Evolutionary conservation across 2,113 vertebrate species (phyloP), one percentile per base, ranked within the genome.

Genomic region (Plestiodon gilberti): DNA sequence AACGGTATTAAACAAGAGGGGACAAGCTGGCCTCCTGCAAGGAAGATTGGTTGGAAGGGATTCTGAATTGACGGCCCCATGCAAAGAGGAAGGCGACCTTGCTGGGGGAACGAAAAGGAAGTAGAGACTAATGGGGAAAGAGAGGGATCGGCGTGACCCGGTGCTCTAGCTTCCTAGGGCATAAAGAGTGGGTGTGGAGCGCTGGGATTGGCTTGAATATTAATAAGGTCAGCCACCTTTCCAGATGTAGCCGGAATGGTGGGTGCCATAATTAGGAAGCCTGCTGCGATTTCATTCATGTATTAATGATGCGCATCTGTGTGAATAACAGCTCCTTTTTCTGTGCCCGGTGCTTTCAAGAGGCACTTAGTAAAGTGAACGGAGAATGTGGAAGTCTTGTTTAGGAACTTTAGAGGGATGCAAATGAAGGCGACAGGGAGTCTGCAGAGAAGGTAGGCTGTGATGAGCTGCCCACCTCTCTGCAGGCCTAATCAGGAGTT

Each of bases 231-330:
- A 48, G 30, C 17, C 22, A 70, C 62, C 40, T 83, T 70, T 83
- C 73, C 80, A 78, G 64, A 82, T 65, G 59, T n/a, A 18, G 38
- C n/a, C 28, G 6, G 73, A 35, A 70, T 22, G 52, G 62, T 59
- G 64, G 80, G 55, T 30, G 75, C 64, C 59, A 22, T 83, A 83
- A 87, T 87, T 77, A 62, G 61, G 38, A 77, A 57, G 48, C 52
- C 80, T 13, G 48, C 55, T 77, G 86, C 59, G 80, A 87, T 35
- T 82, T 71, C 81, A 78, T 82, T 83, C 74, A 62, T 82, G 73
- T 69, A 82, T 87, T 78, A 87, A 82, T 87, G 55, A 82, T 61
- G 9, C 76, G 13, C 6, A 1, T 77, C 62, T 76, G 35, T 25
- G 43, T 40, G 59, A 83, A 74, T 14, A 43, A 67, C 48, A 20